Conservation (phyloP, 2,113 vertebrate genomes). For the Eptatretus burgeri region DNA sequence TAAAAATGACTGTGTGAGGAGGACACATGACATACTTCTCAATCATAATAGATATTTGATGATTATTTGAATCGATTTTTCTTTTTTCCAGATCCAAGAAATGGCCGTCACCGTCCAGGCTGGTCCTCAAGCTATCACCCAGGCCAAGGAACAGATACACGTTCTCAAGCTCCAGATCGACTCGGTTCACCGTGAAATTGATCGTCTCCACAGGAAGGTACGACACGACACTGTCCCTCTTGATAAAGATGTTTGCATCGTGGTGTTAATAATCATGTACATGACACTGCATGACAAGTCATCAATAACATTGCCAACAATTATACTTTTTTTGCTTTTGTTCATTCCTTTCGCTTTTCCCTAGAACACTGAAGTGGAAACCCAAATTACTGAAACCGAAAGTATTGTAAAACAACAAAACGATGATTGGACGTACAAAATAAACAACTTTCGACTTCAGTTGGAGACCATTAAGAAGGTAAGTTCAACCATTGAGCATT, state of each 20-base stretch:
- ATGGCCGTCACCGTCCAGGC: slow-evolving; percentile 14
- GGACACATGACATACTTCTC: too few relatives aligned
- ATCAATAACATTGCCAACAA: not conserved
- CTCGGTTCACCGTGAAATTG: slow-evolving; percentile 17
- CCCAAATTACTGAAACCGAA: slow-evolving; percentile 14
- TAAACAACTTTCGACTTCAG: slow-evolving; percentile 14
- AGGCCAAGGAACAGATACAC: slow-evolving; percentile 16
- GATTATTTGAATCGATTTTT: too few relatives aligned
- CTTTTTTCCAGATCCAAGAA: slow-evolving; percentile 13
- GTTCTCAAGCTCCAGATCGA: slow-evolving; percentile 17
- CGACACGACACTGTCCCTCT: not conserved
- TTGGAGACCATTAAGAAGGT: slow-evolving; percentile 19
- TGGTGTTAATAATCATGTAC: not conserved
- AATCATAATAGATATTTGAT: too few relatives aligned
- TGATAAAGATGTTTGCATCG: not conserved
- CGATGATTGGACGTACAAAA: slow-evolving; percentile 16
- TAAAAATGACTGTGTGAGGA: slow-evolving; percentile 8
- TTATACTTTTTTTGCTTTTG: not conserved
- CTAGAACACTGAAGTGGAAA: slow-evolving; percentile 16
- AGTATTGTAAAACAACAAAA: slow-evolving; percentile 13
- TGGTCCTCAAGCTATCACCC: slow-evolving; percentile 13
- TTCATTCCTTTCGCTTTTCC: slow-evolving; percentile 1
- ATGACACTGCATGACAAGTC: not conserved
- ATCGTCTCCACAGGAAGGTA: slow-evolving; percentile 14
- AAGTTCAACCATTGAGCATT: not conserved